Evolutionary conservation across 2,113 vertebrate genomes (phyloP).

Genomic region (Crotalus helleri): DNA sequence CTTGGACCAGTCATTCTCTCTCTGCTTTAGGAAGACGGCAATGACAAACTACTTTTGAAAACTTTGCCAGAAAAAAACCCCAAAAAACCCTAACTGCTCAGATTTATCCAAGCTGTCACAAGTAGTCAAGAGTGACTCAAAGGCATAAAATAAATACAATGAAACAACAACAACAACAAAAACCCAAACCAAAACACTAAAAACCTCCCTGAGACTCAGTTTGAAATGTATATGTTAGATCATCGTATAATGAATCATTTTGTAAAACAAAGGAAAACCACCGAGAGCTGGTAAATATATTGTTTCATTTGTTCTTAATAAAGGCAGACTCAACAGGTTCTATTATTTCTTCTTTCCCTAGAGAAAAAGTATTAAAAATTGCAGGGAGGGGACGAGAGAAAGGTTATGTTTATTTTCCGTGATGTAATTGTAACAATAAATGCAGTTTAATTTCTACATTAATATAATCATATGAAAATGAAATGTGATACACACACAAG

Average conservation of each 20-base stretch:
- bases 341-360: conserved; percentile 33
- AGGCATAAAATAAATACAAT: background rate
- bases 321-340: conserved; percentile 23
- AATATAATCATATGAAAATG: conserved; percentile 47
- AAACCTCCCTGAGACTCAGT: background rate
- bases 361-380: conserved; percentile 18
- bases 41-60: background rate
- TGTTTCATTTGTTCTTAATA: conserved; percentile 36
- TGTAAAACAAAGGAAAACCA: background rate
- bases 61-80: background rate
- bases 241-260: background rate
- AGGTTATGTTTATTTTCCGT: conserved; percentile 46
- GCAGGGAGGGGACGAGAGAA: conserved; percentile 1
- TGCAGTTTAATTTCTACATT: conserved; percentile 58
- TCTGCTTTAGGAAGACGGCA: background rate
- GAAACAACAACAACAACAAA: background rate
- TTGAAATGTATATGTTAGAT: background rate
- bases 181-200: background rate
- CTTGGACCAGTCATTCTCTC: background rate
- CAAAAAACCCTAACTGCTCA: background rate
- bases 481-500: conserved; percentile 48
- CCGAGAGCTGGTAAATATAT: conserved; percentile 14
- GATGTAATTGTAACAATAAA: conserved; percentile 65
- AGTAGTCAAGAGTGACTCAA: background rate
- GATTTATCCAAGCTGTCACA: background rate